A percentile compares a stretch with the other conserved stretches of the same genome.
phyloP scores from a whole-genome alignment of 1,140 invertebrate genomes.

The Ostrea denselamellosa region DNA sequence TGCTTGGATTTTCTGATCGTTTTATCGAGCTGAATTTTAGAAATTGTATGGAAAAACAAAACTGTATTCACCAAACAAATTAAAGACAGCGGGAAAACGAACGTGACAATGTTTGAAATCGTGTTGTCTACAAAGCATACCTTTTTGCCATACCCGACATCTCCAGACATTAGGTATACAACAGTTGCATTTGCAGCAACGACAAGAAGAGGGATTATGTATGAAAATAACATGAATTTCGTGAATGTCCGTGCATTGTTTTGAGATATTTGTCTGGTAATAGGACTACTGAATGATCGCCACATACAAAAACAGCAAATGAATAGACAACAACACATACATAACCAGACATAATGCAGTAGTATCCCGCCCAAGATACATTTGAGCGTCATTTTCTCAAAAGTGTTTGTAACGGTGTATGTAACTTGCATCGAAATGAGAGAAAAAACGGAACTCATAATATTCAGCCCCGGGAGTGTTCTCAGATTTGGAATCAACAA shows the following conservation, averaged over 20 bases:
- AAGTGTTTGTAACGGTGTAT: neutral
- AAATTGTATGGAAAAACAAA: slow-evolving; percentile 40
- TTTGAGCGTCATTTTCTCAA: neutral
- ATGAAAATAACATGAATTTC: neutral
- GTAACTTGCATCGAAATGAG: neutral
- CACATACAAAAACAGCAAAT: neutral
- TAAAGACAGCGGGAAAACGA: slow-evolving; percentile 34
- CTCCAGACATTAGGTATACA: neutral
- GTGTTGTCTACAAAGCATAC: slow-evolving; percentile 41
- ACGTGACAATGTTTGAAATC: neutral
- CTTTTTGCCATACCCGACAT: neutral
- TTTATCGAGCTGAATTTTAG: slow-evolving; percentile 20
- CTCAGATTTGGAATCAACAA: neutral
- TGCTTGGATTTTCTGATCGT: slow-evolving; percentile 13
- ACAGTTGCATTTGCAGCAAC: neutral
- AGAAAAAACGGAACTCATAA: neutral
- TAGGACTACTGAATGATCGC: neutral
- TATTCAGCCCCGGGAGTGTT: neutral
- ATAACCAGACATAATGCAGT: neutral
- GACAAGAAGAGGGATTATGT: neutral
- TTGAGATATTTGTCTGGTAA: neutral
- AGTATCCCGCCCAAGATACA: neutral
- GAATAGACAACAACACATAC: neutral
- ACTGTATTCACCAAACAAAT: slow-evolving; percentile 42
- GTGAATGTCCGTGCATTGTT: neutral